phyloP scores from a whole-genome alignment of 2,113 vertebrate genomes.

The Brienomyrus brachyistius region DNA sequence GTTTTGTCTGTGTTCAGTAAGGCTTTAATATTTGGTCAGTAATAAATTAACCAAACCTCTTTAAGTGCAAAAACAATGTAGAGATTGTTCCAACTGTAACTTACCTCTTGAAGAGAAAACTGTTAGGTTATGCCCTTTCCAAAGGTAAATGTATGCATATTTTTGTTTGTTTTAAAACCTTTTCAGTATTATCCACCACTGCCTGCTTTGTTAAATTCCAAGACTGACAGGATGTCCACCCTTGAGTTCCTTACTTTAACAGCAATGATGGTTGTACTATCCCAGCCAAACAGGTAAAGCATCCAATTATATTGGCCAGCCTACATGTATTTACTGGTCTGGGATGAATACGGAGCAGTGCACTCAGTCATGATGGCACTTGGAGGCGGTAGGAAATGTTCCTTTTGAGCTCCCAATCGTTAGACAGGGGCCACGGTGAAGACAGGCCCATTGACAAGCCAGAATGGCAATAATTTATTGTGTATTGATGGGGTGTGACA shows the following conservation, averaged over 20 bases:
- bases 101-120: conserved; percentile 50
- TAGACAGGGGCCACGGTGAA: conserved; percentile 59
- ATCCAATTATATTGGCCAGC: conserved; percentile 62
- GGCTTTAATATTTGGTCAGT: conserved; percentile 74
- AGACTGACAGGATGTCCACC: conserved; percentile 3
- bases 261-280: not conserved
- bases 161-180: not conserved
- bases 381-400: conserved; percentile 61
- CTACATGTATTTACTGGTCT: conserved; percentile 59
- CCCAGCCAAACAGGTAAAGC: conserved; percentile 37
- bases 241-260: conserved; percentile 10
- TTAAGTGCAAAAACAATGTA: not conserved
- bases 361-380: conserved; percentile 56
- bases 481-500: conserved; percentile 89
- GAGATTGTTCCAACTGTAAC: conserved; percentile 46
- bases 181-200: not conserved
- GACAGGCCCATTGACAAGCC: conserved; percentile 80
- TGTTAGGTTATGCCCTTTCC: not conserved
- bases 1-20: conserved; percentile 63
- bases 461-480: conserved; percentile 94
- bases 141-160: not conserved
- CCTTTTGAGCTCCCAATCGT: conserved; percentile 65
- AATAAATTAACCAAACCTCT: conserved; percentile 75
- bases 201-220: not conserved
- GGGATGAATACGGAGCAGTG: conserved; percentile 46